Conservation (phyloP, 2,888 invertebrate genomes). For the Drosophila paracracens region DNA sequence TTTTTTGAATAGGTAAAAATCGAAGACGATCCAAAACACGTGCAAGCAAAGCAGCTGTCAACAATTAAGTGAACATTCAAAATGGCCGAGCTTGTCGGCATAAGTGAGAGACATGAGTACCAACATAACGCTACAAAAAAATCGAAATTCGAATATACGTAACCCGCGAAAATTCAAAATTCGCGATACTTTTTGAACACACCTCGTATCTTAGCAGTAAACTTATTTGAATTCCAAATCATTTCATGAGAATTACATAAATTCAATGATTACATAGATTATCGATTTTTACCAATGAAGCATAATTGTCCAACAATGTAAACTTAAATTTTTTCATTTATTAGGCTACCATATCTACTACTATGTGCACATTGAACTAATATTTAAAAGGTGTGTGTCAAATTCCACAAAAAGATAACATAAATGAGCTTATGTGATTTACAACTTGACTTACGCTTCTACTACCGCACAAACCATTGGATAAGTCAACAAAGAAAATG, state of each 20-base stretch:
- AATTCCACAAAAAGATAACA: background rate
- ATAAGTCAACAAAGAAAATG: background rate
- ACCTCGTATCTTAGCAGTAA: background rate
- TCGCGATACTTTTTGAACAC: no score
- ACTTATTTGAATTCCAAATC: background rate
- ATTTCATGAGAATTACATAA: background rate
- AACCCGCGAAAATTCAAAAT: no score
- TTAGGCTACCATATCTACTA: background rate
- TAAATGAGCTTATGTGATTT: background rate
- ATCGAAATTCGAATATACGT: no score
- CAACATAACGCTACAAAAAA: no score
- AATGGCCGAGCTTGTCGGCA: no score
- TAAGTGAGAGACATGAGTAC: no score
- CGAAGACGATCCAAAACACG: no score
- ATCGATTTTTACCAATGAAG: no score
- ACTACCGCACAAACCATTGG: background rate
- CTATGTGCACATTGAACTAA: background rate
- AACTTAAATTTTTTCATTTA: background rate
- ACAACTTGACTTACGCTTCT: background rate
- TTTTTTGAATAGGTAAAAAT: no score
- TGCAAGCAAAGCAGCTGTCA: no score
- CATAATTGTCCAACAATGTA: background rate
- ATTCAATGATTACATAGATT: background rate
- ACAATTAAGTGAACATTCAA: no score
- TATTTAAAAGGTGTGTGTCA: background rate